Conservation (phyloP, 2,888 invertebrate genomes). For the Microplitis manilae region DNA sequence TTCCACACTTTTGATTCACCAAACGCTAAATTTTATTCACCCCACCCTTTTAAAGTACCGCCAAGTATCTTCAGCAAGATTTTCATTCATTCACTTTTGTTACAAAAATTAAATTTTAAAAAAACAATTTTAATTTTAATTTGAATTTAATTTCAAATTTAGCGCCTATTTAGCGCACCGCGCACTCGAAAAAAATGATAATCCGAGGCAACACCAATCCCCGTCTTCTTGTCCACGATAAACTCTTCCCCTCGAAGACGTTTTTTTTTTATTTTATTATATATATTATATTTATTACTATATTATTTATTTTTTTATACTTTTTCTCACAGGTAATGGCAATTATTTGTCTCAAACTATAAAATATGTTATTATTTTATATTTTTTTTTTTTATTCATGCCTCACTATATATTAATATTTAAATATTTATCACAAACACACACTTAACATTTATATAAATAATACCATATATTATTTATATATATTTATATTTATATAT, state of each 20-base stretch:
- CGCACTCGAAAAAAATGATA: conserved; percentile 38
- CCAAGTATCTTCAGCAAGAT: background rate
- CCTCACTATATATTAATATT: background rate
- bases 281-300: background rate
- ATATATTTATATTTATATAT: background rate
- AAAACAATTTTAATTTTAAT: background rate
- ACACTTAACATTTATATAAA: background rate
- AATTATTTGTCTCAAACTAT: conserved; percentile 20
- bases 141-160: conserved; percentile 1
- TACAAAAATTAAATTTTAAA: no score
- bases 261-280: background rate
- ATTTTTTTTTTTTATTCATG: background rate
- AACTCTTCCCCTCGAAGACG: conserved; percentile 39
- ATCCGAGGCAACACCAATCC: conserved; percentile 49
- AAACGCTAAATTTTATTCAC: conserved; percentile 58
- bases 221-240: conserved; percentile 45
- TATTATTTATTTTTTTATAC: background rate
- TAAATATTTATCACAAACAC: background rate
- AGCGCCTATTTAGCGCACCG: conserved; percentile 39
- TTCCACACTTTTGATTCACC: conserved; percentile 70
- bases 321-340: background rate
- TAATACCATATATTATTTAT: background rate
- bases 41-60: conserved; percentile 39
- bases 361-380: conserved; percentile 15
- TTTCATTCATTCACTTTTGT: background rate